A percentile compares a stretch with the other conserved stretches of the same genome.
These are phyloP conservation scores for Clitarchus hookeri DNA, from an alignment of 2,888 invertebrate genomes.

Conservation along the genomic window DNA sequence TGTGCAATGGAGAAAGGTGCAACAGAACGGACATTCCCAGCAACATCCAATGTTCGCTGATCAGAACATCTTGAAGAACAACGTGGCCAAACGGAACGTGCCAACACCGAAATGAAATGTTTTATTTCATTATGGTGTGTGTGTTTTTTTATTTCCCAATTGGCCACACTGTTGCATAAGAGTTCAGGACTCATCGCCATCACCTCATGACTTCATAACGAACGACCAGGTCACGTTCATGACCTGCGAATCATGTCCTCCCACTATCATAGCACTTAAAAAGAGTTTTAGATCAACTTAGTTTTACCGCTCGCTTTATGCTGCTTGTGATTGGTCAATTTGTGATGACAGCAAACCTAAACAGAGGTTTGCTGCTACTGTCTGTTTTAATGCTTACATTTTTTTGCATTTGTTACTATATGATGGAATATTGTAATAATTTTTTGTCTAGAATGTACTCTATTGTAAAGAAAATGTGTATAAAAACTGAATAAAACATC, in stretches of 20 bases:
- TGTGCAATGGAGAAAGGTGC: neutral
- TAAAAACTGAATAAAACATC: slow-evolving; percentile 34
- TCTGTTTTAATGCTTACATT: slow-evolving; percentile 36
- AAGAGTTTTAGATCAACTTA: slow-evolving; percentile 11
- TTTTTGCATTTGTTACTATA: slow-evolving; percentile 42
- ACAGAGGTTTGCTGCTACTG: neutral
- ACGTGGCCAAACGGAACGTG: neutral
- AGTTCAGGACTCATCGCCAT: neutral
- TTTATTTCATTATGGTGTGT: neutral
- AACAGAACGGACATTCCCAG: neutral
- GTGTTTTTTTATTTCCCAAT: neutral
- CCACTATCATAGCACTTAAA: neutral
- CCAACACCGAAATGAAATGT: neutral
- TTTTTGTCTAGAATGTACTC: slow-evolving; percentile 41
- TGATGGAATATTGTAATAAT: slow-evolving; percentile 38
- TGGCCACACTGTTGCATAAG: neutral
- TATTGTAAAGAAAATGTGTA: slow-evolving; percentile 36
- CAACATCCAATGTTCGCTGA: slow-evolving; percentile 1
- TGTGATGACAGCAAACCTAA: slow-evolving; percentile 12
- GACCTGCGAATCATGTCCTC: slow-evolving; percentile 6
- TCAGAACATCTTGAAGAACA: slow-evolving; percentile 14
- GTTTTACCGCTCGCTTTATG: slow-evolving; percentile 24
- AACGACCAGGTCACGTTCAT: neutral
- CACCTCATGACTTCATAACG: neutral
- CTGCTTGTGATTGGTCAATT: slow-evolving; percentile 21